phyloP scores from a whole-genome alignment of 2,888 invertebrate genomes.

The Lathronympha strigana region DNA sequence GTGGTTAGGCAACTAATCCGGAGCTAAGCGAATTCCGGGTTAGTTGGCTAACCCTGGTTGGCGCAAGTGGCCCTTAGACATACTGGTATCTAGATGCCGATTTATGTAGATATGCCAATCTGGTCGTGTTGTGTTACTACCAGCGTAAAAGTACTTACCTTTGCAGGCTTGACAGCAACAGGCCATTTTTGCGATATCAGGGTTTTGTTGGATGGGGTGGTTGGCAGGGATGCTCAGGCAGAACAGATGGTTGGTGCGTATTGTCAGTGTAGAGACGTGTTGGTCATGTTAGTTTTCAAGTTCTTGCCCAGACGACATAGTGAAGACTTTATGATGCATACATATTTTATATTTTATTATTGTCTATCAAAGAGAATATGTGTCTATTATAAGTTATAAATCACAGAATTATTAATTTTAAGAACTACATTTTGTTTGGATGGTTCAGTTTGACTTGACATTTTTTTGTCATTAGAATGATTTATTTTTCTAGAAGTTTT shows the following conservation, averaged over 20 bases:
- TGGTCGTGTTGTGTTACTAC: too few species aligned
- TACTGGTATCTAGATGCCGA: too few species aligned
- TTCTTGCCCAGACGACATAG: neutral
- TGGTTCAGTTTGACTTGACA: neutral
- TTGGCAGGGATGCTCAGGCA: neutral
- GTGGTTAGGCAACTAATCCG: too few species aligned
- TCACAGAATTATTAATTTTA: neutral
- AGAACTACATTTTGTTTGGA: neutral
- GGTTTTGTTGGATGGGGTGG: neutral
- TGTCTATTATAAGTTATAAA: neutral
- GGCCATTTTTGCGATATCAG: constrained; percentile 57
- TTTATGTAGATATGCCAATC: too few species aligned
- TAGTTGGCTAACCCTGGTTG: too few species aligned
- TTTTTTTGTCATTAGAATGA: constrained; percentile 25
- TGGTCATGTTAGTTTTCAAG: constrained; percentile 11
- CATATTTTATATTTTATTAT: neutral
- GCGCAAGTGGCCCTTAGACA: too few species aligned
- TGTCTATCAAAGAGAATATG: too few species aligned
- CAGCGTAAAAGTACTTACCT: constrained; percentile 52
- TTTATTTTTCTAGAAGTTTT: constrained; percentile 10
- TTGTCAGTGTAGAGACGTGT: neutral
- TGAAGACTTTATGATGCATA: neutral
- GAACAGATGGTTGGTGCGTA: neutral
- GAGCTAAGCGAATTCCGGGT: too few species aligned
- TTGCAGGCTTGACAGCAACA: constrained; percentile 65